Percentiles rank a stretch among this genome's conserved stretches.
These are phyloP conservation scores for Formica selysi DNA, from an alignment of 1,140 invertebrate genomes.

Conservation along the genomic window DNA sequence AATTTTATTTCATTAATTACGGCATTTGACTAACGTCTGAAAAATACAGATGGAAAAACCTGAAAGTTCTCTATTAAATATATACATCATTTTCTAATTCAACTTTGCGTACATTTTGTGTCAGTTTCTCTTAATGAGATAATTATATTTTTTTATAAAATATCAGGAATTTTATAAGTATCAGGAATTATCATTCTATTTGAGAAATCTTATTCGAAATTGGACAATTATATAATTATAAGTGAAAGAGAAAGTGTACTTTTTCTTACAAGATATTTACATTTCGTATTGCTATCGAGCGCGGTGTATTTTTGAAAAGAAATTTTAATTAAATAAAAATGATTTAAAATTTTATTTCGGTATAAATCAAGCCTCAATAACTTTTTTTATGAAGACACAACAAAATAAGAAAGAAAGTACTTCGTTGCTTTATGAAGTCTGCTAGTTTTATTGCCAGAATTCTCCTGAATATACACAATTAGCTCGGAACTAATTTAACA, in stretches of 20 bases:
- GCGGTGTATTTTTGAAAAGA: no score
- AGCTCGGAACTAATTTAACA: conserved; percentile 49
- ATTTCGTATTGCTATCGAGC: not conserved
- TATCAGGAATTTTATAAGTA: not conserved
- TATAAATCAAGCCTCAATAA: not conserved
- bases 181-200: not conserved
- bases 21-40: not conserved
- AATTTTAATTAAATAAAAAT: conserved; percentile 3
- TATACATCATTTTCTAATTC: not conserved
- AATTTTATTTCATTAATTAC: conserved; percentile 5
- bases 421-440: not conserved
- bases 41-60: not conserved
- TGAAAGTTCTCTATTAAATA: not conserved
- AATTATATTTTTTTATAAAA: not conserved
- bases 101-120: not conserved
- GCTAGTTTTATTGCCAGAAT: conserved; percentile 4
- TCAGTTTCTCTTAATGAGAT: not conserved
- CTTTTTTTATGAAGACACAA: not conserved
- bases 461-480: conserved; percentile 43
- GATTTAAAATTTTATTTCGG: not conserved
- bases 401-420: not conserved
- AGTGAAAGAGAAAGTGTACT: not conserved
- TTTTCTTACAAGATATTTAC: not conserved
- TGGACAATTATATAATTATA: not conserved
- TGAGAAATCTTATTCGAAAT: not conserved